These are phyloP conservation scores for Cynopterus sphinx DNA, from an alignment of 2,797 vertebrate species.

Conservation along the genomic window DNA sequence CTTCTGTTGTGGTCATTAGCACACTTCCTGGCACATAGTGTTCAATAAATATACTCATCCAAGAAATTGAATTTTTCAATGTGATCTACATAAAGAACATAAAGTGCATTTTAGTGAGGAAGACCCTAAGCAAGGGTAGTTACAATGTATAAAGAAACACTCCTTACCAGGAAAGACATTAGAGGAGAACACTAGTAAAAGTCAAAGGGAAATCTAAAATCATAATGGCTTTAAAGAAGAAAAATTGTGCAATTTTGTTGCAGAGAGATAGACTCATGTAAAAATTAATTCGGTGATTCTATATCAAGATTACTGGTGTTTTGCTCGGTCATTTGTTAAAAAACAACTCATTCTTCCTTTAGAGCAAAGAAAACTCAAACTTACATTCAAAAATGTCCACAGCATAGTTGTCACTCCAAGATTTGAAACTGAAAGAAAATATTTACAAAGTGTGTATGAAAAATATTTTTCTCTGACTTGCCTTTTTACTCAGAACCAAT, in stretches of 20 bases:
- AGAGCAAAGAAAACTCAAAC: constrained; percentile 39
- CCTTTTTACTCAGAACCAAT: constrained; percentile 33
- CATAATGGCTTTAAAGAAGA: not conserved
- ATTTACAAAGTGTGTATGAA: constrained; percentile 23
- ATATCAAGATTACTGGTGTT: not conserved
- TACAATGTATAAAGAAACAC: not conserved
- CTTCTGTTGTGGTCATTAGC: not conserved
- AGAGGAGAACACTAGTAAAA: constrained; percentile 2
- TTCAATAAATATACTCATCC: not conserved
- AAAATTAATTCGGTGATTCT: constrained; percentile 19
- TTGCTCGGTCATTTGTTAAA: constrained; percentile 56
- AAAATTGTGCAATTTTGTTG: not conserved
- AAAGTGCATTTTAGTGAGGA: not conserved
- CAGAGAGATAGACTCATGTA: not conserved
- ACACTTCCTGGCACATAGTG: not conserved
- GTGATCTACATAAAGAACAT: not conserved
- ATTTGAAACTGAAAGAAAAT: constrained; percentile 26
- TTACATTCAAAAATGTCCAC: constrained; percentile 42
- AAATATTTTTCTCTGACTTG: constrained; percentile 37
- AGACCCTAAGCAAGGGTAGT: not conserved
- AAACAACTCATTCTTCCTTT: constrained; percentile 67
- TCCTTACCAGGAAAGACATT: not conserved
- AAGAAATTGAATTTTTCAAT: not conserved
- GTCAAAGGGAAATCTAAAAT: constrained; percentile 41
- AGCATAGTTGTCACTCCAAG: not conserved